phyloP scores from a whole-genome alignment of 1,140 invertebrate species.

The Macrocentrus cingulum region DNA sequence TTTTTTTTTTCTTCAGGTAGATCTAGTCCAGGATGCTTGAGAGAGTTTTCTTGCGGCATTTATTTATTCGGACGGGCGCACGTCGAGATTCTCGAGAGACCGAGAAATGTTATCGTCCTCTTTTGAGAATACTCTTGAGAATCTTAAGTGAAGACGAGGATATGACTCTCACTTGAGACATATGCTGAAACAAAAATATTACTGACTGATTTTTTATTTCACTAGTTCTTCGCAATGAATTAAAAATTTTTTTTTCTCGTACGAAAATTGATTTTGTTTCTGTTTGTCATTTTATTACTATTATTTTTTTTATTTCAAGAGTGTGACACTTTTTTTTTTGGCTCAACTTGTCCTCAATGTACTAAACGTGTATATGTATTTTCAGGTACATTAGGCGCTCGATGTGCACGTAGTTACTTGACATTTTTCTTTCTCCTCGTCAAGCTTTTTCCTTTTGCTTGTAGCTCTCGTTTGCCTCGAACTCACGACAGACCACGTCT shows the following conservation, averaged over 20 bases:
- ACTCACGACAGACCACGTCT: background rate
- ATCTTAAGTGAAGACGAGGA: conserved; percentile 1
- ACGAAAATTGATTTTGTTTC: too few relatives aligned
- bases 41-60: background rate
- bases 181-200: too few relatives aligned
- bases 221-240: background rate
- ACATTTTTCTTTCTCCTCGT: conserved; percentile 13
- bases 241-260: too few relatives aligned
- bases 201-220: too few relatives aligned
- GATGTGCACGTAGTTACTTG: conserved; percentile 14
- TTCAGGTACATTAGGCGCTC: conserved; percentile 22
- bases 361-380: conserved; percentile 19
- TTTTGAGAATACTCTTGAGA: conserved; percentile 11
- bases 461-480: background rate
- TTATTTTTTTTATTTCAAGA: too few relatives aligned
- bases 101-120: conserved; percentile 18
- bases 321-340: too few relatives aligned
- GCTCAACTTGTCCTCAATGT: too few relatives aligned
- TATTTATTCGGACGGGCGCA: background rate
- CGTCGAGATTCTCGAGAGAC: conserved; percentile 8
- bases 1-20: background rate
- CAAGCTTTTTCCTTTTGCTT: background rate
- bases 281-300: too few relatives aligned
- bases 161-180: too few relatives aligned
- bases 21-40: background rate